These are phyloP conservation scores for Caranx ignobilis DNA, from an alignment of 2,113 vertebrate genomes.

Conservation along the genomic window DNA sequence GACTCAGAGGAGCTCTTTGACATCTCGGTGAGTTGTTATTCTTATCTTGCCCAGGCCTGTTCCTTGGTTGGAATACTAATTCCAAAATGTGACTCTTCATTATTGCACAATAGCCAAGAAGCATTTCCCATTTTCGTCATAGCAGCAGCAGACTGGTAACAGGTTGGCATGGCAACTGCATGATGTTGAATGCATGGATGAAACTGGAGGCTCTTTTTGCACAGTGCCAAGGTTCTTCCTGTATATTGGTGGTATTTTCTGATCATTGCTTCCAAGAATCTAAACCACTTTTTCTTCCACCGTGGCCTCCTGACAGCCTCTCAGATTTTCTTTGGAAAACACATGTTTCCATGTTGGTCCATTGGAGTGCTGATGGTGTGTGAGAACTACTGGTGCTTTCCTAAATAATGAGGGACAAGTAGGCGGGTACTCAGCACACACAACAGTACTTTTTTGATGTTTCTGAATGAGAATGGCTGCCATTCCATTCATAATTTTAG, in stretches of 20 bases:
- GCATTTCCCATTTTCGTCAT: slow-evolving; percentile 44
- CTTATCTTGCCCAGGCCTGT: not conserved
- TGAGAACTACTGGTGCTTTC: not conserved
- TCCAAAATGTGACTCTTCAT: slow-evolving; percentile 39
- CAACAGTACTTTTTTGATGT: not conserved
- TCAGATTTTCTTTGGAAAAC: not conserved
- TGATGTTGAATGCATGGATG: slow-evolving; percentile 65
- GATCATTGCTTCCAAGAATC: slow-evolving; percentile 20
- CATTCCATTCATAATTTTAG: slow-evolving; percentile 42
- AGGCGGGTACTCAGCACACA: slow-evolving; percentile 8
- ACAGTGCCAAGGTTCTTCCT: slow-evolving; percentile 34
- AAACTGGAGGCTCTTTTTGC: slow-evolving; percentile 44
- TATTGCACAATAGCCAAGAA: slow-evolving; percentile 41
- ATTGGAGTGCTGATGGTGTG: not conserved
- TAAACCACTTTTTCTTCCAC: not conserved
- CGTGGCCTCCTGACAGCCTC: slow-evolving; percentile 2
- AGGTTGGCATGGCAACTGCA: slow-evolving; percentile 81
- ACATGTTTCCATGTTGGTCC: slow-evolving; percentile 15
- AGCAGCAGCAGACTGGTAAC: slow-evolving; percentile 64
- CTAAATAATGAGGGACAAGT: slow-evolving; percentile 4
- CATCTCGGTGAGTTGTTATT: slow-evolving; percentile 89
- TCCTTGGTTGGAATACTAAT: slow-evolving; percentile 33
- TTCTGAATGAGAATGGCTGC: slow-evolving; percentile 32
- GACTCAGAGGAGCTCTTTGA: slow-evolving; percentile 96
- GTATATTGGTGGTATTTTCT: slow-evolving; percentile 27